These are phyloP conservation scores for Tachysurus fulvidraco DNA, from an alignment of 2,113 vertebrate genomes.

Conservation along the genomic window DNA sequence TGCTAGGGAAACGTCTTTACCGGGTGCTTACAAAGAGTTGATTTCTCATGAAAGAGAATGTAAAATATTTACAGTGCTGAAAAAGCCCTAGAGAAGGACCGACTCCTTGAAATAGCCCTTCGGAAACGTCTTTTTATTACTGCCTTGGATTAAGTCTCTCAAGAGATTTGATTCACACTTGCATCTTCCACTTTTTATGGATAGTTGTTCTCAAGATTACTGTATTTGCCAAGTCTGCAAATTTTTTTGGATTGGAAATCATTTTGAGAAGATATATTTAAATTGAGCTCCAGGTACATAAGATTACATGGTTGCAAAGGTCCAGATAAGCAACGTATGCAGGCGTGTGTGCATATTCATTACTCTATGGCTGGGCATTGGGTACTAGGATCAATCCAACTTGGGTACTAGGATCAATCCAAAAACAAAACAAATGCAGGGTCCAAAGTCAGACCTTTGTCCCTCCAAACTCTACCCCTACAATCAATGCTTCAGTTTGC, in stretches of 20 bases:
- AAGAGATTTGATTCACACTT: background rate
- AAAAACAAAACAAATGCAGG: background rate
- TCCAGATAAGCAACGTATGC: background rate
- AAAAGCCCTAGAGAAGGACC: background rate
- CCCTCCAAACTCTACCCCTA: background rate
- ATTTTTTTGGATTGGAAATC: background rate
- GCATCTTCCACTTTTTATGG: background rate
- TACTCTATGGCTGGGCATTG: background rate
- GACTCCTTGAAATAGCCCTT: background rate
- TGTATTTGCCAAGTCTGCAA: background rate
- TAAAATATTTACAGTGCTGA: background rate
- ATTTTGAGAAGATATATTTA: background rate
- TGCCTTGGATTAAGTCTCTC: background rate
- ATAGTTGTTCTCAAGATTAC: background rate
- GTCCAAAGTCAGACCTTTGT: background rate
- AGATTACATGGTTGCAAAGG: background rate
- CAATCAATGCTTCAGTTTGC: background rate
- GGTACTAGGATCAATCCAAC: background rate
- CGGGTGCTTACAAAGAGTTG: background rate
- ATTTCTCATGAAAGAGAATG: slow-evolving; percentile 1
- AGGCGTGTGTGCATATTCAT: background rate
- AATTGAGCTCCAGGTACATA: background rate
- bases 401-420: background rate
- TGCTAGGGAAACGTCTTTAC: background rate
- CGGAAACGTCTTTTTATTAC: background rate